Evolutionary conservation across 1,140 invertebrate species (phyloP), one percentile per base, ranked within the genome.

Genomic region (Diachasma alloeum): DNA sequence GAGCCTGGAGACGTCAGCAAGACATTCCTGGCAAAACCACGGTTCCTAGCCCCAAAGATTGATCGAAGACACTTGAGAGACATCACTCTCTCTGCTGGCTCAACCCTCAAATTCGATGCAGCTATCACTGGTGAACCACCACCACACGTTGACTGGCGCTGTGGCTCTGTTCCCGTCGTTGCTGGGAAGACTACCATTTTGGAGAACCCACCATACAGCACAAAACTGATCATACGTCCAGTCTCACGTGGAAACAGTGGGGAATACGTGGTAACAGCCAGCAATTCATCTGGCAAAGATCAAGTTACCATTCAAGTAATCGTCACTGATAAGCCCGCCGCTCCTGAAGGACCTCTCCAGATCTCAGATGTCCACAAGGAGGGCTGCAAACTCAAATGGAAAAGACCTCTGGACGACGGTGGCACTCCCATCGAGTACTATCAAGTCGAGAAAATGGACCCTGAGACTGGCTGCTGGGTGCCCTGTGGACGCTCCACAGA

Each of bases 321-420:
- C 37, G 96, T 98, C 63, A 96, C 95, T n/a, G 96, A 97, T 85
- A 98, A 97, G 82, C 97, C 97, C 0, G 90, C 91, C 4, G 90
- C 94, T 70, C 97, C 97, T 4, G 94, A 97, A 90, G 97, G 97
- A 82, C 97, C 97, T 63, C 87, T 98, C n/a, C 91, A 96, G 89
- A 93, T 97, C 26, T 94, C 94, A 8, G 96, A 98, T 87, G 93
- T 98, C 1, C 95, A 97, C 87, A 97, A 97, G 85, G 95, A 97
- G 81, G 97, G 97, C 13, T 97, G 96, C 81, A 96, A 96, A 82
- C 91, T 99, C 11, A 97, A 97, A 87, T 99, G 97, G 97, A 98
- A 97, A 88, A 91, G 96, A 66, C 97, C 97, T 9, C 93, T 94
- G 83, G 96, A 97, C 88, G 96, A 97, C 88, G 96, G 96, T 48